Evolutionary conservation across 2,797 vertebrate species (phyloP).

Genomic region (Labeo calbasu): DNA sequence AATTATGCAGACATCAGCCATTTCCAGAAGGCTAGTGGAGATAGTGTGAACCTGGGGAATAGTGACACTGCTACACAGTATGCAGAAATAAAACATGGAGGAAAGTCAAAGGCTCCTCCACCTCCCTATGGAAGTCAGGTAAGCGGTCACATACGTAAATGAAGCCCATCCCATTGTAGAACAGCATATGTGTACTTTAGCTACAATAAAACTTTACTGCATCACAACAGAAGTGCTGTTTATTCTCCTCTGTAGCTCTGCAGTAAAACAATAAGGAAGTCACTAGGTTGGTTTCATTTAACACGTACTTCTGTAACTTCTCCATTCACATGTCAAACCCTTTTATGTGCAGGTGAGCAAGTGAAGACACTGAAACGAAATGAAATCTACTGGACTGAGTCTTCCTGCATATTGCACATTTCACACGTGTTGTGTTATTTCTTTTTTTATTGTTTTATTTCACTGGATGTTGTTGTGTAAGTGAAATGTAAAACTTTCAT

Average conservation of each 20-base stretch:
- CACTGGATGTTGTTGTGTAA: neutral
- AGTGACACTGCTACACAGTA: neutral
- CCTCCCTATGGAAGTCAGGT: constrained; percentile 29
- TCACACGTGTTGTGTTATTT: neutral
- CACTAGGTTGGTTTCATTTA: neutral
- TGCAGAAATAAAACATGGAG: constrained; percentile 5
- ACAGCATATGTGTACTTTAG: neutral
- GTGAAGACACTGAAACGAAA: neutral
- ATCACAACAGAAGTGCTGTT: neutral
- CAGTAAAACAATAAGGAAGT: constrained; percentile 13
- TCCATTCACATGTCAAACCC: neutral
- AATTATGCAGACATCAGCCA: constrained; percentile 61
- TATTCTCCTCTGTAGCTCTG: neutral
- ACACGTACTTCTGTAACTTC: neutral
- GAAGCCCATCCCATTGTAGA: neutral
- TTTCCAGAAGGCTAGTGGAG: neutral
- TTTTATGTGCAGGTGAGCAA: constrained; percentile 21
- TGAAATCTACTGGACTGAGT: neutral
- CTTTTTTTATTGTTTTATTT: constrained; percentile 48
- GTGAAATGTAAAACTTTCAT: neutral
- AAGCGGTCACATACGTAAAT: neutral
- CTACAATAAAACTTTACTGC: neutral
- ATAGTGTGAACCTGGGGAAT: constrained; percentile 2
- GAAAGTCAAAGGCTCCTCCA: neutral
- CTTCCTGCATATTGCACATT: neutral